These are phyloP conservation scores for Lerista edwardsae DNA, from an alignment of 2,797 vertebrate genomes.

Conservation along the genomic window DNA sequence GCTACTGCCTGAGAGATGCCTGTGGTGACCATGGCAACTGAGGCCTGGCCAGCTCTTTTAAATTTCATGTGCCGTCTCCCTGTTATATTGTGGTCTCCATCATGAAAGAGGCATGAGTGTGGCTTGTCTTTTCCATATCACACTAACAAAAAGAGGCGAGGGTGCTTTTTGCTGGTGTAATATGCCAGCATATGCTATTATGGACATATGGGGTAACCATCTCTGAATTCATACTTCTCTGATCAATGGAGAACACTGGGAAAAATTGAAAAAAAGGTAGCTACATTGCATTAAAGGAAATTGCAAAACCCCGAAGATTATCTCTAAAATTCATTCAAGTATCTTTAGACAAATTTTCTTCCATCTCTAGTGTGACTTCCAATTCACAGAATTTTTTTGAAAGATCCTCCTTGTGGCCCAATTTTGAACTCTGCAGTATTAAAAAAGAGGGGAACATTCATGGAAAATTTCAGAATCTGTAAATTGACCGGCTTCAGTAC, in stretches of 20 bases:
- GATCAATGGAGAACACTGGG: background rate
- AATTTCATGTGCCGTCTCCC: background rate
- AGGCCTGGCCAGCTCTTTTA: too few relatives aligned
- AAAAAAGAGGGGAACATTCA: background rate
- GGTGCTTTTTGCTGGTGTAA: background rate
- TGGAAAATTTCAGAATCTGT: slow-evolving; percentile 11
- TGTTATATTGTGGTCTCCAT: too few relatives aligned
- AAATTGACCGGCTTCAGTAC: background rate
- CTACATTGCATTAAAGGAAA: background rate
- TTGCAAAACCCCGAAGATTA: slow-evolving; percentile 4
- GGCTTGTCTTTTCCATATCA: background rate
- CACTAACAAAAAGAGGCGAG: background rate
- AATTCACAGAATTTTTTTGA: background rate
- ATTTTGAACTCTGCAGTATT: slow-evolving; percentile 34
- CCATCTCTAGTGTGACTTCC: background rate
- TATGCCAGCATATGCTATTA: background rate
- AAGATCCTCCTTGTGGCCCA: background rate
- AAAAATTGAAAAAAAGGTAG: too few relatives aligned
- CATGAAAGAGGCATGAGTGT: background rate
- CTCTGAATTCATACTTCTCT: background rate
- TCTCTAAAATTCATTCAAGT: slow-evolving; percentile 14
- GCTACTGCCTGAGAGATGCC: too few relatives aligned
- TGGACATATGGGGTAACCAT: background rate
- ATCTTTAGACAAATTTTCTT: slow-evolving; percentile 40
- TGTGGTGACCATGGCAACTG: too few relatives aligned